Conservation (phyloP, 2,797 vertebrate species). For the Rhabdomys pumilio region DNA sequence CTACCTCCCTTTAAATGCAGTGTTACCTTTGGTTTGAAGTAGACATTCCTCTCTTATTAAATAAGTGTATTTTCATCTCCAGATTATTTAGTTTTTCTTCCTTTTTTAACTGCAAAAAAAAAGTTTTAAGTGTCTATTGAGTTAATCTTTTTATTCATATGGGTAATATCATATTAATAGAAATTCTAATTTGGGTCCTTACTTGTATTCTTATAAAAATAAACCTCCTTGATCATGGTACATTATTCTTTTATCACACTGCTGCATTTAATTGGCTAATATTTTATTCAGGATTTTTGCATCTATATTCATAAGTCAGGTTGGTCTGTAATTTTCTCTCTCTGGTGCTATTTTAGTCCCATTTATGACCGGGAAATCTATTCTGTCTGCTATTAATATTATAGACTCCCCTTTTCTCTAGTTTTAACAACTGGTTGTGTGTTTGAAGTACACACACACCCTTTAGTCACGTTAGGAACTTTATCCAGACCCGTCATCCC, state of each 20-base stretch:
- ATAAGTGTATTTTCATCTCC: slow-evolving; percentile 54
- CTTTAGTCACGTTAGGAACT: neutral
- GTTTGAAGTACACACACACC: neutral
- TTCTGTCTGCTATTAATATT: slow-evolving; percentile 70
- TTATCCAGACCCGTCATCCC: neutral
- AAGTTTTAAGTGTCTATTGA: slow-evolving; percentile 46
- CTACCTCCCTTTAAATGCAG: slow-evolving; percentile 19
- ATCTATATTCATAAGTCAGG: slow-evolving; percentile 82
- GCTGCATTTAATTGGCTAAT: slow-evolving; percentile 82
- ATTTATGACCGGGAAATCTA: slow-evolving; percentile 71
- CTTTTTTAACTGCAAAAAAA: slow-evolving; percentile 47
- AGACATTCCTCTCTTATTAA: slow-evolving; percentile 14
- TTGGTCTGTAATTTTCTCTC: slow-evolving; percentile 81
- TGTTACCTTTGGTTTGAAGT: neutral
- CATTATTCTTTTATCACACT: slow-evolving; percentile 80
- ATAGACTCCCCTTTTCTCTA: slow-evolving; percentile 18
- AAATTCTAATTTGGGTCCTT: slow-evolving; percentile 76
- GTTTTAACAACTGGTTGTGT: slow-evolving; percentile 25
- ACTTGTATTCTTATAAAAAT: slow-evolving; percentile 79
- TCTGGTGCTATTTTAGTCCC: slow-evolving; percentile 75
- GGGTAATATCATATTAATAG: slow-evolving; percentile 74
- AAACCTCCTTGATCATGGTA: slow-evolving; percentile 75
- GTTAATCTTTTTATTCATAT: slow-evolving; percentile 74
- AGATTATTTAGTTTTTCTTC: slow-evolving; percentile 63
- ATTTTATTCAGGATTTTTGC: slow-evolving; percentile 82